Percentiles rank a stretch among this genome's conserved stretches.
These are phyloP conservation scores for Masnerella sp. DNA, from an alignment of 2,888 invertebrate genomes.

Conservation along the genomic window DNA sequence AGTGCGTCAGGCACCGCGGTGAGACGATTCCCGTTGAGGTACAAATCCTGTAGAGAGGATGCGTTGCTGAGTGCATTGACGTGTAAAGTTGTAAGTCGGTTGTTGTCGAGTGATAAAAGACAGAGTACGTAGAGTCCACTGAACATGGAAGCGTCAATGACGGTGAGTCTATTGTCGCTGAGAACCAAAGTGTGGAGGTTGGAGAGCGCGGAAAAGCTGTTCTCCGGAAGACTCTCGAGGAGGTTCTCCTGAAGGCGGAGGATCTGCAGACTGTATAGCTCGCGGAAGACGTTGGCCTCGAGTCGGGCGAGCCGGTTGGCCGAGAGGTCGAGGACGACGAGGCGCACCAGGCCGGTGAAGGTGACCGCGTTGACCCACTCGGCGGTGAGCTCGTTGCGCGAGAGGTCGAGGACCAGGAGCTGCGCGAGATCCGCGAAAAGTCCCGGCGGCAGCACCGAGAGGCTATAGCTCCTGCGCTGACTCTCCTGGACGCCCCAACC, in stretches of 20 bases:
- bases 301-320: conserved; percentile 87
- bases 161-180: conserved; percentile 87
- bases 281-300: conserved; percentile 87
- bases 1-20: conserved; percentile 86
- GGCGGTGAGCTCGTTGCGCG: conserved; percentile 87
- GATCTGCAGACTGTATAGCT: conserved; percentile 88
- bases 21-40: conserved; percentile 89
- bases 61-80: conserved; percentile 88
- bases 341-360: conserved; percentile 86
- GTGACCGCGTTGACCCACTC: conserved; percentile 91
- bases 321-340: conserved; percentile 88
- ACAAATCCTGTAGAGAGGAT: conserved; percentile 88
- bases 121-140: conserved; percentile 87
- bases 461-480: conserved; percentile 89
- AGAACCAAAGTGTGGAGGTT: conserved; percentile 90
- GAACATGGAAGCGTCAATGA: conserved; percentile 87
- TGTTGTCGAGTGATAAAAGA: conserved; percentile 88
- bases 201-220: conserved; percentile 86
- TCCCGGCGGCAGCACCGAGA: conserved; percentile 86
- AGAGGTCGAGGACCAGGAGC: conserved; percentile 86
- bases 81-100: conserved; percentile 86
- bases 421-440: conserved; percentile 87
- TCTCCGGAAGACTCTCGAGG: conserved; percentile 87
- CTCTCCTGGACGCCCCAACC: conserved; percentile 88
- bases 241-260: conserved; percentile 88